Base-by-base conservation (phyloP, 2,888 invertebrate genomes). In the Cylindroiulus punctatus region DNA sequence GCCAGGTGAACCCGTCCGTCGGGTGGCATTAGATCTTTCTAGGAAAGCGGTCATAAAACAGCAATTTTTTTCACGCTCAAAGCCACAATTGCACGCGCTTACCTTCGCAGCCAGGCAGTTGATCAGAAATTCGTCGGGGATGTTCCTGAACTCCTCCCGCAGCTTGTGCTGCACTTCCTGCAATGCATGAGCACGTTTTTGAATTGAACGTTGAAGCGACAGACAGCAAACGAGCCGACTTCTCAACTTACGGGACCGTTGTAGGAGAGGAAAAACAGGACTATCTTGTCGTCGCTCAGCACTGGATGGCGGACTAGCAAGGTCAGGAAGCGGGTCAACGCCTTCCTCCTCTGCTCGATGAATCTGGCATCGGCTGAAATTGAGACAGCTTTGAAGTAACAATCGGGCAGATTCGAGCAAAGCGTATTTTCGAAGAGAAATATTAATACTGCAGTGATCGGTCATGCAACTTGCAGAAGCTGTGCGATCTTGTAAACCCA, bases 71-170 rank as follows among this genome's bases (percentile, higher is more conserved):
- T 5, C 7, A 44, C 12, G 8, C n/a, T n/a, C n/a, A n/a, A n/a
- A n/a, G n/a, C n/a, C n/a, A n/a, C n/a, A 40, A 40, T 40, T 7
- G 40, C 8, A 4, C 47, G 47, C 17, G 52, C 8, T 42, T 85
- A 85, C 90, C 89, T 90, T 90, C 76, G 90, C 89, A 19, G 91
- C 90, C 85, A 90, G 88, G 86, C 91, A 90, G 89, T 90, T 90
- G 14, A 90, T 90, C 90, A 91, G 90, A 87, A 91, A 91, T 87
- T 91, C 91, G 90, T 91, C 91, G 40, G 91, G 91, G 76, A 90
- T 89, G 30, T 90, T 90, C 84, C 90, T 87, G 88, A 91, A 91
- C 87, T 90, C 89, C 87, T 91, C 91, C 87, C 89, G 90, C 76
- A 91, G 90, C 88, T 91, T 91, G 87, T 91, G 89, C 86, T 91